These are phyloP conservation scores for Chascanopsetta lugubris DNA, from an alignment of 2,113 vertebrate species.

Conservation along the genomic window DNA sequence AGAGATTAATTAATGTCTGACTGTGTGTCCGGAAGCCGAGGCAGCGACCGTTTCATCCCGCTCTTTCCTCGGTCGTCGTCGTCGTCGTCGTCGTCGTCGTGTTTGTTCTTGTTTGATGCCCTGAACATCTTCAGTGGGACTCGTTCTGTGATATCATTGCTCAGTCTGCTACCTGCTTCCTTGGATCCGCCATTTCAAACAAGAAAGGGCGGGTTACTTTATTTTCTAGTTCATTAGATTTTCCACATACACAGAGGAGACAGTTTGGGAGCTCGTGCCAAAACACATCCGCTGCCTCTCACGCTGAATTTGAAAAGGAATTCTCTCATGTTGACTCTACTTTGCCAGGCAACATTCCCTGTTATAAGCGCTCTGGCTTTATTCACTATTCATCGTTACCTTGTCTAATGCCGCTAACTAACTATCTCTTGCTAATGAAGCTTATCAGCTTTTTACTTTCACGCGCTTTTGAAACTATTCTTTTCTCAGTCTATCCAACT, in stretches of 20 bases:
- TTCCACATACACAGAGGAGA: conserved; percentile 17
- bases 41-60: conserved; percentile 22
- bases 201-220: conserved; percentile 28
- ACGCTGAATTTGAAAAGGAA: conserved; percentile 18
- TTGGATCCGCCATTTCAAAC: background rate
- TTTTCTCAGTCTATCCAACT: too few relatives aligned
- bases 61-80: conserved; percentile 7
- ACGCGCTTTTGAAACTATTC: too few relatives aligned
- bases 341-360: conserved; percentile 13
- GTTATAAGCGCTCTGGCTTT: conserved; percentile 24
- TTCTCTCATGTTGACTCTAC: background rate
- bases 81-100: conserved; percentile 13
- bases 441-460: too few relatives aligned
- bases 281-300: conserved; percentile 30
- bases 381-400: conserved; percentile 19
- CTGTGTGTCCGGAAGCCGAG: background rate
- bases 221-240: conserved; percentile 40
- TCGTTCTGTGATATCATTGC: conserved; percentile 4
- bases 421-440: too few relatives aligned
- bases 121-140: conserved; percentile 18
- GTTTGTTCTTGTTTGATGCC: background rate
- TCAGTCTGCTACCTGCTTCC: background rate
- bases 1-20: conserved; percentile 60
- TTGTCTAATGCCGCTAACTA: too few relatives aligned
- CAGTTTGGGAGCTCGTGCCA: conserved; percentile 10